Conservation (phyloP, 2,113 vertebrate genomes). For the Syrmaticus mikado region DNA sequence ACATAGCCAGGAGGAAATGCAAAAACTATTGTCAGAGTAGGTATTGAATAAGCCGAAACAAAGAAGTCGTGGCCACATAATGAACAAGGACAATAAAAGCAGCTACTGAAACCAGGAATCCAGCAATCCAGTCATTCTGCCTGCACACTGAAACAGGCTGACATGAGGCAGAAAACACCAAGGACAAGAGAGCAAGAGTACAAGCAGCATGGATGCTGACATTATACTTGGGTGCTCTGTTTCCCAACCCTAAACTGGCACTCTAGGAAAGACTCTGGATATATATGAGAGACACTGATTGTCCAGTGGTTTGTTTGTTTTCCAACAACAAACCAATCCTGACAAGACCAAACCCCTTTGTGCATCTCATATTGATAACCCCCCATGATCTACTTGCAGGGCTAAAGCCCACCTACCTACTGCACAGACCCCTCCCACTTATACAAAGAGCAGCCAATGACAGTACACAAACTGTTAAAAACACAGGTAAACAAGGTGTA, state of each 20-base stretch:
- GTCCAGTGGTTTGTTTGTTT: background rate
- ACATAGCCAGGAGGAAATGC: background rate
- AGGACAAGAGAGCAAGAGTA: background rate
- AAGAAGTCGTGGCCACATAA: background rate
- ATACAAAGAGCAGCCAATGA: background rate
- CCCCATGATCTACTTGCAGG: background rate
- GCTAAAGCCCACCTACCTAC: background rate
- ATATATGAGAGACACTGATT: background rate
- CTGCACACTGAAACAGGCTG: background rate
- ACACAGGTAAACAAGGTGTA: background rate
- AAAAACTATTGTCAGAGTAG: background rate
- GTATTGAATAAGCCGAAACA: background rate
- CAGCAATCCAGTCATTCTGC: background rate
- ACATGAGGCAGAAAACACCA: background rate
- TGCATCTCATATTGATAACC: background rate
- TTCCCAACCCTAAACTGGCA: background rate
- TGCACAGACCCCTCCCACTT: background rate
- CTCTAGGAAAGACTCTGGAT: background rate
- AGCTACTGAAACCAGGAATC: background rate
- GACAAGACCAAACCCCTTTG: background rate
- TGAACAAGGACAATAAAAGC: background rate
- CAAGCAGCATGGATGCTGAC: background rate
- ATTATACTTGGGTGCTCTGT: background rate
- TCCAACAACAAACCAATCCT: background rate
- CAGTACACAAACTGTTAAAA: background rate